Percentiles rank a stretch among this genome's conserved stretches.
Evolutionary conservation across 2,113 vertebrate species (phyloP).

Genomic region (Galemys pyrenaicus): DNA sequence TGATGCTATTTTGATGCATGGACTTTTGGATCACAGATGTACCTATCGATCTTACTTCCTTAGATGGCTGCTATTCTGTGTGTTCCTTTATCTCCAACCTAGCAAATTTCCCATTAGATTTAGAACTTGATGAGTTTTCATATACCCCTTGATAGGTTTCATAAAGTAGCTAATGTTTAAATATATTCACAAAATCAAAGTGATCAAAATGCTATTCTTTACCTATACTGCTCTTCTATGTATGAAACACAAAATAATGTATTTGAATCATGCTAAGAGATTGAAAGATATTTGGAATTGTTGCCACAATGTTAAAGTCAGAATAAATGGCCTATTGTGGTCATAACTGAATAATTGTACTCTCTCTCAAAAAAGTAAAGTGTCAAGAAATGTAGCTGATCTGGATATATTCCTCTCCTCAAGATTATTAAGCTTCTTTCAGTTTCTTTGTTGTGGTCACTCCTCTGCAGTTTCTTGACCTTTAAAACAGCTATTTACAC

Average conservation of each 20-base stretch:
- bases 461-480: background rate
- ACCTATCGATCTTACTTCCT: background rate
- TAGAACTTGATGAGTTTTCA: background rate
- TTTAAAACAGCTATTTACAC: background rate
- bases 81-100: background rate
- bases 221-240: background rate
- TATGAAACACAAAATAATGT: background rate
- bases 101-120: background rate
- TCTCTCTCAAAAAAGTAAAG: background rate
- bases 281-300: background rate
- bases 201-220: background rate
- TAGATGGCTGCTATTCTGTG: background rate
- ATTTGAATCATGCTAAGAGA: background rate
- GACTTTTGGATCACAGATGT: background rate
- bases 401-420: background rate
- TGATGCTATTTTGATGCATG: background rate
- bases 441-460: background rate
- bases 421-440: background rate
- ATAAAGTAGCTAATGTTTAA: background rate
- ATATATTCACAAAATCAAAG: constrained; percentile 16
- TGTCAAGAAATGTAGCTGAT: constrained; percentile 10
- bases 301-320: background rate
- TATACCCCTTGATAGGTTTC: background rate
- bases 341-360: constrained; percentile 4
- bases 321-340: background rate